Base-by-base conservation (phyloP, 2,888 invertebrate genomes). In the Philhelius pedissequus region DNA sequence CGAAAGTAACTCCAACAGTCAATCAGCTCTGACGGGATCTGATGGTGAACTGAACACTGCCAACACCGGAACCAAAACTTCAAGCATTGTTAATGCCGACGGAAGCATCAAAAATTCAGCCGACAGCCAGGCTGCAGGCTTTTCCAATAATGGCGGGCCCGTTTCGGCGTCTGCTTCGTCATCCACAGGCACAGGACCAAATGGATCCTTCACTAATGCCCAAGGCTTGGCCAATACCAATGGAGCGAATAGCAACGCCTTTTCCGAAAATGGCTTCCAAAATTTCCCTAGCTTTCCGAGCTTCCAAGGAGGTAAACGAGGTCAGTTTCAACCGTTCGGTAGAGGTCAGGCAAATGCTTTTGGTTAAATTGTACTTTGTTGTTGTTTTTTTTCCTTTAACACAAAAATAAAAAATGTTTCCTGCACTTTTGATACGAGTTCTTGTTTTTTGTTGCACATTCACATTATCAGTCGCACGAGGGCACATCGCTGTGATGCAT, bases 1-100 rank as follows among this genome's bases (percentile, higher is more conserved):
- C 3, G 86, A 86, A 20, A 89, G 89, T 3, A 89, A 89, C 18
- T 89, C 91, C 50, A 90, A 88, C 86, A 89, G 90, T 73, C 91
- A 91, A 83, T 90, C 90, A 11, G 87, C 88, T 18, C 88, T 88
- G 76, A 90, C 89, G 80, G 90, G 90, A 13, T 62, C 76, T 9
- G 84, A 88, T 48, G 89, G 90, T 3, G 84, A 87, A 32, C 86
- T 88, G n/a, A 83, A 89, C 0, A 87, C 84, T 0, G 89, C 90
- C 3, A 87, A 87, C 7, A 90, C 90, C 0, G 88, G 87, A 3
- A 86, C 90, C 3, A 89, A 89, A 35, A 88, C 89, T 4, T 88
- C 86, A 43, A 88, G 88, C 0, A 86, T 88, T n/a, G 70, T 71
- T 0, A 89, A 89, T 2, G 88, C 91, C 3, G 80, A 88, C 18